Conservation (phyloP, 1,140 invertebrate species). For the Heliconius melpomene region DNA sequence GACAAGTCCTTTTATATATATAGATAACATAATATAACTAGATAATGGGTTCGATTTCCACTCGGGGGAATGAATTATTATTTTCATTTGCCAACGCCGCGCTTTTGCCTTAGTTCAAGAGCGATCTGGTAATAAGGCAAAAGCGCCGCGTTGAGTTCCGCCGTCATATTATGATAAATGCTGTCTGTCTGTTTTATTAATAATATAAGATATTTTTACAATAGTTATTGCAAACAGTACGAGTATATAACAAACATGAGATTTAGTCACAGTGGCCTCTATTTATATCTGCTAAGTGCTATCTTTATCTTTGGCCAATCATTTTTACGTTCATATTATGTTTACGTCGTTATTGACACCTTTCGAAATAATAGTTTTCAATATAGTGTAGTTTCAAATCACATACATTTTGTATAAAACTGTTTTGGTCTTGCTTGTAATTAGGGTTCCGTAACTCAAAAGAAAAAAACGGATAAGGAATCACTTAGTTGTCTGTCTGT, state of each 20-base stretch:
- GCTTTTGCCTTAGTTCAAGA: no score
- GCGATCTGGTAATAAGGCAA: no score
- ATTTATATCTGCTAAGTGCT: conserved; percentile 20
- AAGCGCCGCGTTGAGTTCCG: no score
- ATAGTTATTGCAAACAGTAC: background rate
- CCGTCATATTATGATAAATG: no score
- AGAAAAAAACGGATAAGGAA: no score
- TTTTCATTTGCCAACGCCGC: no score
- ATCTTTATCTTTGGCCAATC: conserved; percentile 24
- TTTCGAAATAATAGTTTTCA: background rate
- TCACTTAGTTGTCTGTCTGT: no score
- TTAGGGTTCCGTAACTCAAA: no score
- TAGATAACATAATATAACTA: no score
- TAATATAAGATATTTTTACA: background rate
- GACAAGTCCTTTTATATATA: no score
- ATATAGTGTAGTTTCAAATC: background rate
- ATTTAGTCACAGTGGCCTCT: conserved; percentile 17
- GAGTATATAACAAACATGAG: background rate
- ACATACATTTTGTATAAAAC: background rate
- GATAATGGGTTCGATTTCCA: no score
- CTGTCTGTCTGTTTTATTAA: background rate
- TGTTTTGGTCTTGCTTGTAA: background rate
- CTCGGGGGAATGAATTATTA: no score
- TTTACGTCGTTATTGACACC: background rate
- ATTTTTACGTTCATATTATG: background rate